Evolutionary conservation across 1,140 invertebrate genomes (phyloP).

Genomic region (Bombus balteatus): DNA sequence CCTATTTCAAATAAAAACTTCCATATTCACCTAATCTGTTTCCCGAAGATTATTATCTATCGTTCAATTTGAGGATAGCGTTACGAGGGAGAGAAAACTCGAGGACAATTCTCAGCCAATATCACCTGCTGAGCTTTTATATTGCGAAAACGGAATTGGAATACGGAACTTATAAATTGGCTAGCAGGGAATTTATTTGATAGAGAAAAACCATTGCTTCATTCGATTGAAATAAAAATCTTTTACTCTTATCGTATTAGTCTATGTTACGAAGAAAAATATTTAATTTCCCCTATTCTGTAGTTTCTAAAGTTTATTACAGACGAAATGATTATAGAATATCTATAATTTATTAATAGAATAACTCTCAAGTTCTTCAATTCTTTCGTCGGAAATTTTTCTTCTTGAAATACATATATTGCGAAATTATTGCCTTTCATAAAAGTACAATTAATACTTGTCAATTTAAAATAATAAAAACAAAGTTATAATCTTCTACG

Average conservation of each 20-base stretch:
- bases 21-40: conserved; percentile 31
- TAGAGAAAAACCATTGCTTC: neutral
- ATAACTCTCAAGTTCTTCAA: no score
- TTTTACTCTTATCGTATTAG: neutral
- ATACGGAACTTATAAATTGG: neutral
- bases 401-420: no score
- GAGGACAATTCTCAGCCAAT: neutral
- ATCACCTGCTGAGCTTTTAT: neutral
- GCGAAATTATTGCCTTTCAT: no score
- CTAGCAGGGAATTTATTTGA: neutral
- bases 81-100: neutral
- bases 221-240: neutral
- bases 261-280: neutral
- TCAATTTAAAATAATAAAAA: no score
- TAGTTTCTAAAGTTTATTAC: no score
- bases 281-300: neutral
- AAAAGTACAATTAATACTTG: no score
- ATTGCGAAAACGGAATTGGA: neutral
- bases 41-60: conserved; percentile 21
- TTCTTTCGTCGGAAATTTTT: no score
- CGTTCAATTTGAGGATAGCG: neutral
- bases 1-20: neutral
- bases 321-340: no score
- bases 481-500: no score
- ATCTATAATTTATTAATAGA: no score